Conservation (phyloP, 2,888 invertebrate genomes). For the Gisinianus flammeolus region DNA sequence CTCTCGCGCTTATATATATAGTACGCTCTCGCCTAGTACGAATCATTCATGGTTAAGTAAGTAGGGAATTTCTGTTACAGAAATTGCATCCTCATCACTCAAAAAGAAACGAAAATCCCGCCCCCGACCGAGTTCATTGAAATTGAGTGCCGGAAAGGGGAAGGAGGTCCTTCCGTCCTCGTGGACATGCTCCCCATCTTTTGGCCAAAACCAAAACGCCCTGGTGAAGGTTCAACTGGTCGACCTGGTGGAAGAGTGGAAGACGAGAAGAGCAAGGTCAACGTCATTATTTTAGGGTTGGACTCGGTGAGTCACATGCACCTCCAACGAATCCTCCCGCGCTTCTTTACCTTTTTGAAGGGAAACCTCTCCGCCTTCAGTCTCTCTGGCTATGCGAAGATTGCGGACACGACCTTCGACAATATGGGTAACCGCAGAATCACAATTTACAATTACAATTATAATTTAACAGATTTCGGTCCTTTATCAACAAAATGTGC, state of each 20-base stretch:
- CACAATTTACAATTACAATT: too few species aligned
- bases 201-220: too few species aligned
- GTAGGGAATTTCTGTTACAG: neutral
- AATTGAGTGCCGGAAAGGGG: neutral
- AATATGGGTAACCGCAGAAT: conserved; percentile 71
- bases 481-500: too few species aligned
- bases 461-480: too few species aligned
- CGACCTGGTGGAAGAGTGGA: too few species aligned
- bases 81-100: neutral
- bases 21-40: too few species aligned
- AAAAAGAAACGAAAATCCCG: neutral
- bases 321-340: conserved; percentile 63
- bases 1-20: too few species aligned
- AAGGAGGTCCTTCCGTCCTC: neutral
- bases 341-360: conserved; percentile 64
- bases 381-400: conserved; percentile 88
- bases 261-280: too few species aligned
- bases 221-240: too few species aligned
- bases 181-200: neutral
- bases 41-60: neutral
- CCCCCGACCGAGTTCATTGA: neutral
- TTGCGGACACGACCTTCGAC: conserved; percentile 92
- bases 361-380: conserved; percentile 72
- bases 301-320: conserved; percentile 68
- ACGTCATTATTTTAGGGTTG: neutral